Conservation (phyloP, 1,140 invertebrate species). For the Eupristina koningsbergeri region DNA sequence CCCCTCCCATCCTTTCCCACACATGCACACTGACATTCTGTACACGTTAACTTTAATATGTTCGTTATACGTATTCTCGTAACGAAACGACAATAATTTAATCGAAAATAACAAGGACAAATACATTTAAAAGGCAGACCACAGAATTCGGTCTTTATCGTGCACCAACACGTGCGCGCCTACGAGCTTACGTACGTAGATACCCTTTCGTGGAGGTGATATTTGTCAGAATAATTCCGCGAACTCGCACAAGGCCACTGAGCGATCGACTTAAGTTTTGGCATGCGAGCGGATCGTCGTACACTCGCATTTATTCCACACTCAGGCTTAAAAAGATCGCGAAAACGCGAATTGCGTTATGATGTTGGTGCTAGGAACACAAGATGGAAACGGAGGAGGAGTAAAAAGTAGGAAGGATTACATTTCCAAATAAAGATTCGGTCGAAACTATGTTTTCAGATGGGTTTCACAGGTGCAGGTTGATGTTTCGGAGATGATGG, state of each 20-base stretch:
- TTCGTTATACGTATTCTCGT: not conserved
- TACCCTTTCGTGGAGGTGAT: slow-evolving; percentile 7
- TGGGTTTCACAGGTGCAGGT: no score
- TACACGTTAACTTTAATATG: not conserved
- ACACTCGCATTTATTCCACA: not conserved
- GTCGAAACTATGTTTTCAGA: not conserved
- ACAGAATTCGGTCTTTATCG: not conserved
- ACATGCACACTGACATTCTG: no score
- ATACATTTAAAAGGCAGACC: not conserved
- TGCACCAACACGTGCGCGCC: not conserved
- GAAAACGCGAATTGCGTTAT: slow-evolving; percentile 13
- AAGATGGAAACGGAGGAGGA: not conserved
- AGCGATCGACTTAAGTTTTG: not conserved
- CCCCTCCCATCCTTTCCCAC: no score
- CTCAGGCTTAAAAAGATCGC: not conserved
- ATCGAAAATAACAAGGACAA: not conserved
- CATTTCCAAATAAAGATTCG: not conserved
- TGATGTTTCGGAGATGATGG: no score
- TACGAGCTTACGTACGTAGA: no score
- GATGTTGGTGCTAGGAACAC: not conserved
- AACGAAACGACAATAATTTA: not conserved
- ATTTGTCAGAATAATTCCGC: slow-evolving; percentile 34
- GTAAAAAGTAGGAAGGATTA: not conserved
- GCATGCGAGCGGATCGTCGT: not conserved
- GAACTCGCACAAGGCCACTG: slow-evolving; percentile 30